These are phyloP conservation scores for Lates calcarifer DNA, from an alignment of 2,113 vertebrate species.

Conservation along the genomic window DNA sequence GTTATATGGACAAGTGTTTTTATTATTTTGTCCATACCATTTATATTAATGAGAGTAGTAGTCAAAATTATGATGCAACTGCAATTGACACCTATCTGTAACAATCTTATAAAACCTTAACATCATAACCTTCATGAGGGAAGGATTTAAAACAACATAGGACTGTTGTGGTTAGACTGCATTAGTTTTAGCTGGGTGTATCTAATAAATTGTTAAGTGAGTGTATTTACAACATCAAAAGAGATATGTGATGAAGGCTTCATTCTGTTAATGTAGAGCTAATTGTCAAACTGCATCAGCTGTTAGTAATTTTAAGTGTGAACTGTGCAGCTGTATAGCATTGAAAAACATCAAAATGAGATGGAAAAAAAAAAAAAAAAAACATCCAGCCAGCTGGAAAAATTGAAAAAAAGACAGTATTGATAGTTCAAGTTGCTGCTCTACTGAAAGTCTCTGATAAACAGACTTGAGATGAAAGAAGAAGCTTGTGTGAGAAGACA, in stretches of 20 bases:
- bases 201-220: background rate
- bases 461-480: constrained; percentile 28
- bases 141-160: no score
- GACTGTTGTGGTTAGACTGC: no score
- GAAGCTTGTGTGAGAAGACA: constrained; percentile 16
- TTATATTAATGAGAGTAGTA: no score
- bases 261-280: background rate
- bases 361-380: background rate
- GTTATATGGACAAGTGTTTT: no score
- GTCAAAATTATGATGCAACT: background rate
- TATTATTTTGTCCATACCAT: no score
- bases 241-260: background rate
- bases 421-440: background rate
- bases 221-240: background rate
- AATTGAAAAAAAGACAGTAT: background rate
- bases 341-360: background rate
- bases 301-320: background rate
- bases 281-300: background rate
- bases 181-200: background rate
- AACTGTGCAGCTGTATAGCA: background rate
- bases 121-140: no score
- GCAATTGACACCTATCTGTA: no score
- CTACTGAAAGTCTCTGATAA: constrained; percentile 1
- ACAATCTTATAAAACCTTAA: no score
- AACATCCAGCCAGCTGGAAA: background rate